These are phyloP conservation scores for Atherinosoma microstoma DNA, from an alignment of 2,797 vertebrate species.

Conservation along the genomic window DNA sequence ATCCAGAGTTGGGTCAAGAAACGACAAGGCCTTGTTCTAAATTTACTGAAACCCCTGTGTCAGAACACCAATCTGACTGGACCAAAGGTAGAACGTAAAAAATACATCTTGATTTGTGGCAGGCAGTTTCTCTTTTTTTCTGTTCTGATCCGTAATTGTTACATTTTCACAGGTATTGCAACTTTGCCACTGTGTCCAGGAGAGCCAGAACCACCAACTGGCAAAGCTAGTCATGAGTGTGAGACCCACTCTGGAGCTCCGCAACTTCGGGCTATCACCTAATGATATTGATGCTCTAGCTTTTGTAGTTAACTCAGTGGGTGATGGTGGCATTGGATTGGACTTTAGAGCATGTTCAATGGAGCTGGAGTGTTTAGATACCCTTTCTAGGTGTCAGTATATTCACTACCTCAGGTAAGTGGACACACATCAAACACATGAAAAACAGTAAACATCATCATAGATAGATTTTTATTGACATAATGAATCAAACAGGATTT, in stretches of 20 bases:
- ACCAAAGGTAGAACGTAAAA: slow-evolving; percentile 79
- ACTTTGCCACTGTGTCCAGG: slow-evolving; percentile 88
- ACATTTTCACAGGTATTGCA: slow-evolving; percentile 77
- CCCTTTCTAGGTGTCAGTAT: slow-evolving; percentile 82
- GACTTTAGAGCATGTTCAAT: slow-evolving; percentile 89
- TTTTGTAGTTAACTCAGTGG: slow-evolving; percentile 81
- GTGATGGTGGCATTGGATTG: slow-evolving; percentile 71
- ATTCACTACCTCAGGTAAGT: slow-evolving; percentile 87
- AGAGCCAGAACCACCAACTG: slow-evolving; percentile 84
- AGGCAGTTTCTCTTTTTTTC: background rate
- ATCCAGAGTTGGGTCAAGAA: slow-evolving; percentile 70
- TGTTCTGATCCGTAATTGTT: background rate
- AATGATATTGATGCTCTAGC: slow-evolving; percentile 86
- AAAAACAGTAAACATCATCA: slow-evolving; percentile 1
- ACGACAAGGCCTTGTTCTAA: slow-evolving; percentile 81
- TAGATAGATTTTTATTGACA: background rate
- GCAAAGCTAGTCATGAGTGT: slow-evolving; percentile 72
- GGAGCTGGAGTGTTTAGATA: slow-evolving; percentile 85
- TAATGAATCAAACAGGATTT: background rate
- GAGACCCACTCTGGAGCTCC: slow-evolving; percentile 84
- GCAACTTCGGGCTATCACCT: slow-evolving; percentile 85
- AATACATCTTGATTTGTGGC: no score
- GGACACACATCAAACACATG: background rate
- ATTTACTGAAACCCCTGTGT: slow-evolving; percentile 79
- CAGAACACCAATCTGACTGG: slow-evolving; percentile 82